Evolutionary conservation across 2,888 invertebrate genomes (phyloP).

Genomic region (Drosophila planitibia): DNA sequence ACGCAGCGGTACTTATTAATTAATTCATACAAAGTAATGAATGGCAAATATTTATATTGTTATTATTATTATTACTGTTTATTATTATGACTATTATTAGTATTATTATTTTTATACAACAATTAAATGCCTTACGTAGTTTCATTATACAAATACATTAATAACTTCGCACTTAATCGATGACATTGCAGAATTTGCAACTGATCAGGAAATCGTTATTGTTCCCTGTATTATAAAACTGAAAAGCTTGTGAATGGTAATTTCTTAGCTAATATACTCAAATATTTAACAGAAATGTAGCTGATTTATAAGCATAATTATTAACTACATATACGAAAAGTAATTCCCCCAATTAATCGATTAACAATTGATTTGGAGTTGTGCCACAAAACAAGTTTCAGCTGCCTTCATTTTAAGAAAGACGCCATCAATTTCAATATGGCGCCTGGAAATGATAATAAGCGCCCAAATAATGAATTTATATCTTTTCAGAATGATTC

Average conservation of each 20-base stretch:
- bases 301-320: constrained; percentile 43
- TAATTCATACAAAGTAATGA: neutral
- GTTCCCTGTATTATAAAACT: constrained; percentile 21
- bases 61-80: neutral
- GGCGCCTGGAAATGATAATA: constrained; percentile 17
- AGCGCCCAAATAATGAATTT: constrained; percentile 24
- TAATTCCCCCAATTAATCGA: constrained; percentile 25
- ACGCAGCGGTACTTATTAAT: neutral
- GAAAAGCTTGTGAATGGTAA: neutral
- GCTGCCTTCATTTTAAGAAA: constrained; percentile 4
- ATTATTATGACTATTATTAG: neutral
- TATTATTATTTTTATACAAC: neutral
- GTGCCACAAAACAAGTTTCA: constrained; percentile 7
- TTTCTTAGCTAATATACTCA: constrained; percentile 2
- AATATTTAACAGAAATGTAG: constrained; percentile 15
- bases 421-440: constrained; percentile 18
- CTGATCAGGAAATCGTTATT: constrained; percentile 26
- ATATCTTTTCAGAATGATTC: constrained; percentile 24
- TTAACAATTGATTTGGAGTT: constrained; percentile 19
- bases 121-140: no score
- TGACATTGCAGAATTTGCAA: constrained; percentile 45
- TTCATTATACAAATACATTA: constrained; percentile 12
- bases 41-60: neutral
- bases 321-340: neutral
- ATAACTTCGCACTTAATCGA: constrained; percentile 23